Evolutionary conservation across 2,797 vertebrate genomes (phyloP).

Genomic region (Spinibarbus caldwelli): DNA sequence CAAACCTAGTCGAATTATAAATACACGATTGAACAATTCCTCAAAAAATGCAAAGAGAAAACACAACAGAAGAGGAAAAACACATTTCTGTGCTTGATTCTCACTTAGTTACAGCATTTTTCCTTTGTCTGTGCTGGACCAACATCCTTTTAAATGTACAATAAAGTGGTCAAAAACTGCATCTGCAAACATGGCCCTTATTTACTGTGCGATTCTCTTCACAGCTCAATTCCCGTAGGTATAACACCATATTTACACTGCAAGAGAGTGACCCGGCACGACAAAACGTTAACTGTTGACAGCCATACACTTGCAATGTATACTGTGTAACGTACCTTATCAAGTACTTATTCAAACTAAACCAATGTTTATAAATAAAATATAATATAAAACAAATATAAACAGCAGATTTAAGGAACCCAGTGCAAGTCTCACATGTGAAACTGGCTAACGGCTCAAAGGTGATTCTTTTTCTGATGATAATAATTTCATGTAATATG

Average conservation of each 20-base stretch:
- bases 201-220: conserved; percentile 27
- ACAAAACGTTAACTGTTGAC: too few species aligned
- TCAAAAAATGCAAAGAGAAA: conserved; percentile 13
- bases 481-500: not conserved
- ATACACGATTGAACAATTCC: conserved; percentile 64
- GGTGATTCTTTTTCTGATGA: not conserved
- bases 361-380: conserved; percentile 24
- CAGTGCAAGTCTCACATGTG: not conserved
- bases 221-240: conserved; percentile 25
- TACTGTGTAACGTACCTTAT: conserved; percentile 1
- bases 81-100: not conserved
- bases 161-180: conserved; percentile 17
- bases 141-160: not conserved
- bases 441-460: not conserved
- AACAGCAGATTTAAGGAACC: conserved; percentile 21
- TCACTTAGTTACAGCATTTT: conserved; percentile 30
- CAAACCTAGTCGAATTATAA: conserved; percentile 86
- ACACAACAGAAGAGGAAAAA: conserved; percentile 3
- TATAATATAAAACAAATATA: conserved; percentile 18
- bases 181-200: not conserved
- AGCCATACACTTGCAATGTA: not conserved
- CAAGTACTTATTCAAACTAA: conserved; percentile 14
- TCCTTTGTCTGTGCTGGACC: not conserved
- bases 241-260: conserved; percentile 22
- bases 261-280: not conserved